These are phyloP conservation scores for Drosophila watanabei DNA, from an alignment of 1,140 invertebrate species.

Conservation along the genomic window DNA sequence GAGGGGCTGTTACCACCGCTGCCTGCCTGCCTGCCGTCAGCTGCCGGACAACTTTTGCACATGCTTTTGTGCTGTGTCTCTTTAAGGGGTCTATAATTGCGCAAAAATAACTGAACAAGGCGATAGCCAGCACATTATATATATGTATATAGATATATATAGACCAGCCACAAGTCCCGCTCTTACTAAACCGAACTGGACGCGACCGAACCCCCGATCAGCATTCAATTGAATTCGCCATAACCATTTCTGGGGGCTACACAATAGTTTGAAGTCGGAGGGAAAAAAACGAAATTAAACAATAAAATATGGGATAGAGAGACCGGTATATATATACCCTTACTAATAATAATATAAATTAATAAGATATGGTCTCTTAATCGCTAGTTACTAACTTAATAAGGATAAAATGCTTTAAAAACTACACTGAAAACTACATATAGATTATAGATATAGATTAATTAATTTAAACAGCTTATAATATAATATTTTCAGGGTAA, in stretches of 20 bases:
- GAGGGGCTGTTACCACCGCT: conserved; percentile 10
- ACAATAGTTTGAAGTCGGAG: conserved; percentile 42
- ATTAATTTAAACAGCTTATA: neutral
- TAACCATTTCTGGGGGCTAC: conserved; percentile 59
- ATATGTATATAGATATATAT: conserved; percentile 31
- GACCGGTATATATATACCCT: conserved; percentile 7
- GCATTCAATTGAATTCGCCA: conserved; percentile 61
- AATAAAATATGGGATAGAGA: neutral
- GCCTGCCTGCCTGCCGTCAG: conserved; percentile 19
- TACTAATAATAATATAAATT: conserved; percentile 1
- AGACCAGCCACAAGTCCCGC: conserved; percentile 47
- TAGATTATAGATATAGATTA: too few relatives aligned
- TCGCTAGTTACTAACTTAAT: fast-evolving
- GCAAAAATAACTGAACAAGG: conserved; percentile 77
- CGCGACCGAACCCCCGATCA: conserved; percentile 51
- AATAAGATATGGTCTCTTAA: neutral
- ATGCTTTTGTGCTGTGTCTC: conserved; percentile 51
- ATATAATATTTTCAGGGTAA: neutral
- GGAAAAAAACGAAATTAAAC: conserved; percentile 14
- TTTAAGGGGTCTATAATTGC: conserved; percentile 68
- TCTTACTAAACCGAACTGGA: conserved; percentile 36
- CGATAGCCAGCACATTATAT: conserved; percentile 56
- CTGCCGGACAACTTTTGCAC: conserved; percentile 66
- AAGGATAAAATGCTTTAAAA: neutral
- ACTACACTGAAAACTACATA: neutral